Percentiles rank a stretch among this genome's conserved stretches.
Evolutionary conservation across 2,888 invertebrate genomes (phyloP).

Genomic region (Hirudinaria manillensis): DNA sequence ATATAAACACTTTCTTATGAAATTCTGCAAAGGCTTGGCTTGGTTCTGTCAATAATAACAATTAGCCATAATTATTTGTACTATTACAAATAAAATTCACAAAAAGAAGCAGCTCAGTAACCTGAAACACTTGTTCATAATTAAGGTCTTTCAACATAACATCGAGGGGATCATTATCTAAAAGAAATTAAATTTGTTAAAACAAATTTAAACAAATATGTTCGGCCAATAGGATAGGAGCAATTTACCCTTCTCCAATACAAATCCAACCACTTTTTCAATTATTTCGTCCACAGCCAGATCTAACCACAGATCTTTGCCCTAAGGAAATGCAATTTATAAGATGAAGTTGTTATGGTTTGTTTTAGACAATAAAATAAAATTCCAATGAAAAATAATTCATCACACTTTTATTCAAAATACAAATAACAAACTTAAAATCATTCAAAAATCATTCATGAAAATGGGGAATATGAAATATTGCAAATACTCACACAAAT

Average conservation of each 20-base stretch:
- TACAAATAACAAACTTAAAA: background rate
- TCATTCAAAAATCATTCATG: background rate
- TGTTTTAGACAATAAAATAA: too few species aligned
- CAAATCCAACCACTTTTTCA: slow-evolving; percentile 42
- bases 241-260: background rate
- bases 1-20: slow-evolving; percentile 16
- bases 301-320: slow-evolving; percentile 45
- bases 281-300: slow-evolving; percentile 44
- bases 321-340: slow-evolving; percentile 41
- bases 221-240: background rate
- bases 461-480: background rate
- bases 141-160: slow-evolving; percentile 7
- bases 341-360: too few species aligned
- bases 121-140: background rate
- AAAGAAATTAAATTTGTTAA: background rate
- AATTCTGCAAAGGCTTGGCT: background rate
- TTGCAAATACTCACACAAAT: background rate
- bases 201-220: background rate
- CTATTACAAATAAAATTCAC: background rate
- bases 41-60: too few species aligned
- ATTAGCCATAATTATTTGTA: background rate
- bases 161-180: slow-evolving; percentile 14
- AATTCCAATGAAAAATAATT: too few species aligned
- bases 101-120: background rate
- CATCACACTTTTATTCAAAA: too few species aligned